Percentiles rank a stretch among this genome's conserved stretches.
These are phyloP conservation scores for Temnothorax longispinosus DNA, from an alignment of 1,140 invertebrate species.

Conservation along the genomic window DNA sequence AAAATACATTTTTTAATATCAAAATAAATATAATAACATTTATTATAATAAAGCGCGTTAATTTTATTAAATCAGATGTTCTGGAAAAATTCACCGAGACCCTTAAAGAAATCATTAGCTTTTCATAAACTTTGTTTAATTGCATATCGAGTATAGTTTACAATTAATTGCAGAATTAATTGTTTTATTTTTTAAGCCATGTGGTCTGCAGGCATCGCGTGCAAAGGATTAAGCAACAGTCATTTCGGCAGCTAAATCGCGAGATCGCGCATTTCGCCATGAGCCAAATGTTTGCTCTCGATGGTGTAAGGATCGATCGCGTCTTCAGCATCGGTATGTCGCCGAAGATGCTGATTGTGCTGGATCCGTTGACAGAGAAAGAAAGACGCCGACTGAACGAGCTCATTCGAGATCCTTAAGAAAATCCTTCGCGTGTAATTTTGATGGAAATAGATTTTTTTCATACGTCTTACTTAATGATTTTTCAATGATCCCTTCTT, in stretches of 20 bases:
- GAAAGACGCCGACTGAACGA: slow-evolving; percentile 77
- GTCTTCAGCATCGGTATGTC: slow-evolving; percentile 80
- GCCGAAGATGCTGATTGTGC: slow-evolving; percentile 70
- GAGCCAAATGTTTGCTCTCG: slow-evolving; percentile 80
- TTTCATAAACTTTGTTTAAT: not conserved
- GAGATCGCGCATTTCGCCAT: slow-evolving; percentile 80
- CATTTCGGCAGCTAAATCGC: slow-evolving; percentile 78
- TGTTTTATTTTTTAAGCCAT: slow-evolving; percentile 69
- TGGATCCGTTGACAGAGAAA: slow-evolving; percentile 76
- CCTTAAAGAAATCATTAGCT: not conserved
- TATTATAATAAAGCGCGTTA: not conserved
- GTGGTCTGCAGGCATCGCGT: slow-evolving; percentile 79
- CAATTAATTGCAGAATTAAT: not conserved
- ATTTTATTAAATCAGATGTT: not conserved
- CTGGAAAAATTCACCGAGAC: not conserved
- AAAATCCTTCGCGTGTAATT: not conserved
- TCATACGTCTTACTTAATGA: not conserved
- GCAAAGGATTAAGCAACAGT: slow-evolving; percentile 71
- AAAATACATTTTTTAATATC: not conserved
- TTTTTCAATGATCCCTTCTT: not conserved
- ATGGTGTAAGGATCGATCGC: slow-evolving; percentile 79
- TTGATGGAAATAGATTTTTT: not conserved
- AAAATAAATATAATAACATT: not conserved
- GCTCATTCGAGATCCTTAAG: slow-evolving; percentile 62
- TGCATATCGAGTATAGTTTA: not conserved